Evolutionary conservation across 2,888 invertebrate genomes (phyloP).

Genomic region (Erannis defoliaria): DNA sequence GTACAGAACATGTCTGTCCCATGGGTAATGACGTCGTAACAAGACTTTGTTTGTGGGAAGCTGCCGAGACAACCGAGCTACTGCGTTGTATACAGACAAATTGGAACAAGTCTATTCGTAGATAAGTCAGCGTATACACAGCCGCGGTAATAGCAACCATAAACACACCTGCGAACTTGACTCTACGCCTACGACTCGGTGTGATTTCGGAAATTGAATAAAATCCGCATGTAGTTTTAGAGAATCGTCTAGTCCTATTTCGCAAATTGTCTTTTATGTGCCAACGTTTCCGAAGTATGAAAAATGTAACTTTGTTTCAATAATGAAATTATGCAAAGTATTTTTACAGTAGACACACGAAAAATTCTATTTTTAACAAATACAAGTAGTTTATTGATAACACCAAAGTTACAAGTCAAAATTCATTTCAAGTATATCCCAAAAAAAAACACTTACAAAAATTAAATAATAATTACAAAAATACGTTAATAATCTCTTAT

Average conservation of each 20-base stretch:
- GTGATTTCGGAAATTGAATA: constrained; percentile 21
- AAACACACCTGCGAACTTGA: constrained; percentile 21
- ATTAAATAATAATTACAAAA: too few relatives aligned
- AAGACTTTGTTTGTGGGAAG: constrained; percentile 41
- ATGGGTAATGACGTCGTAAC: constrained; percentile 45
- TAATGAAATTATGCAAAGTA: too few relatives aligned
- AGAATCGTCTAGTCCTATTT: constrained; percentile 12
- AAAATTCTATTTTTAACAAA: too few relatives aligned
- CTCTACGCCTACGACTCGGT: neutral
- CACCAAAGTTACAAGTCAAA: too few relatives aligned
- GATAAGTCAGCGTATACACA: constrained; percentile 6
- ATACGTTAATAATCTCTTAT: too few relatives aligned
- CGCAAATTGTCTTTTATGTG: neutral
- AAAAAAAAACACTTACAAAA: too few relatives aligned
- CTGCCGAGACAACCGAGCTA: constrained; percentile 6
- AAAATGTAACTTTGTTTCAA: too few relatives aligned
- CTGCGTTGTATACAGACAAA: constrained; percentile 51
- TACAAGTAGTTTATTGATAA: too few relatives aligned
- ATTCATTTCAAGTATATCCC: too few relatives aligned
- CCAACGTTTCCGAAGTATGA: too few relatives aligned
- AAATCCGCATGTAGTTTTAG: constrained; percentile 2
- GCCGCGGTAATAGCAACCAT: constrained; percentile 18
- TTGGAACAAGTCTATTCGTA: constrained; percentile 41
- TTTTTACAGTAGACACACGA: too few relatives aligned
- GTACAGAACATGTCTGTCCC: constrained; percentile 46